Evolutionary conservation across 1,140 invertebrate species (phyloP).

Genomic region (Psix sp.): DNA sequence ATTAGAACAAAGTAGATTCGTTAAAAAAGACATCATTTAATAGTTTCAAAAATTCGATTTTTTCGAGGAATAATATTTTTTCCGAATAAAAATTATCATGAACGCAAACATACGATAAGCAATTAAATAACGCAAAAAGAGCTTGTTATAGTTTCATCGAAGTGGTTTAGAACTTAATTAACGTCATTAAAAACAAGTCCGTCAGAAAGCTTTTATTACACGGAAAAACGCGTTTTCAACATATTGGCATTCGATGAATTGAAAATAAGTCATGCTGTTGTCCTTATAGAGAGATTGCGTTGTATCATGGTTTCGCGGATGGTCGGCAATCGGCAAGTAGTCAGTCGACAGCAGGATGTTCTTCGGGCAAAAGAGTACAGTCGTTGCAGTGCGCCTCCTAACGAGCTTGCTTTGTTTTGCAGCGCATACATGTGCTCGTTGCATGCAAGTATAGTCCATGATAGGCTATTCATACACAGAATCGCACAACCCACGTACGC

Average conservation of each 20-base stretch:
- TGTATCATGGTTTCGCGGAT: slow-evolving; percentile 55
- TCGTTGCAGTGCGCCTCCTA: slow-evolving; percentile 75
- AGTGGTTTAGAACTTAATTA: slow-evolving; percentile 43
- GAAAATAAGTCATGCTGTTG: slow-evolving; percentile 61
- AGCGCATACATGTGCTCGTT: slow-evolving; percentile 66
- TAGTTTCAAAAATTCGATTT: too few species aligned
- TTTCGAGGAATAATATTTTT: too few species aligned
- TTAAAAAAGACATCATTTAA: too few species aligned
- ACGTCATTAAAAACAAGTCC: slow-evolving; percentile 40
- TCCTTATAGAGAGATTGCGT: slow-evolving; percentile 58
- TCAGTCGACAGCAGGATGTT: slow-evolving; percentile 71
- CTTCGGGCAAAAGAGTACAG: slow-evolving; percentile 69
- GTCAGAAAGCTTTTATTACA: slow-evolving; percentile 33
- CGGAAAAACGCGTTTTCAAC: slow-evolving; percentile 33
- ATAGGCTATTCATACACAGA: slow-evolving; percentile 35
- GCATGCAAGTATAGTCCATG: slow-evolving; percentile 61
- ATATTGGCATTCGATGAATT: slow-evolving; percentile 47
- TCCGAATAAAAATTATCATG: too few species aligned
- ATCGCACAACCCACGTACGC: slow-evolving; percentile 54
- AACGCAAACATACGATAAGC: slow-evolving; percentile 15
- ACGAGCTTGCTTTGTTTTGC: slow-evolving; percentile 78
- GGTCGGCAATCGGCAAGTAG: slow-evolving; percentile 58
- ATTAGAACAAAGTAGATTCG: too few species aligned
- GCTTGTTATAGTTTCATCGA: slow-evolving; percentile 28
- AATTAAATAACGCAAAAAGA: slow-evolving; percentile 26